A percentile compares a stretch with the other conserved stretches of the same genome.
Conservation (phyloP, 2,888 invertebrate species). For the Abrostola triplasia region DNA sequence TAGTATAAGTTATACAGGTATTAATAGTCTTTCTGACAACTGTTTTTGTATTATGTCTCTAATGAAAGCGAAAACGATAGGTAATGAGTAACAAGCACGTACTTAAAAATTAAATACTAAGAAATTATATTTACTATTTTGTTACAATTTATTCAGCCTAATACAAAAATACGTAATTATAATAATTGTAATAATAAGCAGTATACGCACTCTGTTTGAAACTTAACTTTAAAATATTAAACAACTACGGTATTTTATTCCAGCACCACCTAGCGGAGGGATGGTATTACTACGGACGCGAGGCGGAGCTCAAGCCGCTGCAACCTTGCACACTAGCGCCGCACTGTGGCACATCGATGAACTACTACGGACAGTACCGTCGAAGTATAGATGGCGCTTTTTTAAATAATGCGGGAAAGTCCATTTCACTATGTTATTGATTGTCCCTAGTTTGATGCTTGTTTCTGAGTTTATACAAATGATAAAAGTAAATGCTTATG, state of each 20-base stretch:
- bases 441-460: slow-evolving; percentile 59
- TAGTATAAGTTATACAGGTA: no score
- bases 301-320: slow-evolving; percentile 3
- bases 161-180: no score
- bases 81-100: no score
- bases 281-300: slow-evolving; percentile 33
- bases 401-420: slow-evolving; percentile 41
- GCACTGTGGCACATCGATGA: slow-evolving; percentile 37
- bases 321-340: slow-evolving; percentile 52
- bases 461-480: slow-evolving; percentile 56
- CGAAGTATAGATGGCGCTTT: slow-evolving; percentile 74
- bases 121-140: no score
- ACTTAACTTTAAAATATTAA: neutral
- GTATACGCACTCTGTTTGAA: neutral
- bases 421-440: slow-evolving; percentile 67
- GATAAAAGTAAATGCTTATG: slow-evolving; percentile 55
- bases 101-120: no score
- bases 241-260: neutral
- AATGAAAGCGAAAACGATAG: no score
- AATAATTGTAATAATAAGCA: neutral
- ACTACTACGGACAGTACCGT: slow-evolving; percentile 46
- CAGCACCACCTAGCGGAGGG: slow-evolving; percentile 68
- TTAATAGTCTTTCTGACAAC: no score
- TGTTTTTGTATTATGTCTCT: no score
- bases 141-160: no score